Evolutionary conservation across 2,113 vertebrate genomes (phyloP), one percentile per base, ranked within the genome.

Genomic region (Reinhardtius hippoglossoides): DNA sequence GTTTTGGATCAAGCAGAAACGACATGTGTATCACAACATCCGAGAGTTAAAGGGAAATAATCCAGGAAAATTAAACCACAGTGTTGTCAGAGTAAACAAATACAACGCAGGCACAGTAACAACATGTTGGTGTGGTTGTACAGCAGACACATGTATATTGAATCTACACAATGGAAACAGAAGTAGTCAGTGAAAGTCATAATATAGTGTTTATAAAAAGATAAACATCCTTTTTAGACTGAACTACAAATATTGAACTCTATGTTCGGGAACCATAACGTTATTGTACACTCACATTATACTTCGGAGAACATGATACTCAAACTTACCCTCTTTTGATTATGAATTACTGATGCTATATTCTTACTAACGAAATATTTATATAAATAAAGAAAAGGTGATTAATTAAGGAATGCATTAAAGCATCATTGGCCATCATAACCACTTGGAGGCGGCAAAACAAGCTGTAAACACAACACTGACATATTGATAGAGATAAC

Each of bases 1-100:
- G 65, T 69, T 80, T 63, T 44, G 50, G 35, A 81, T 78, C 27
- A 23, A 57, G 63, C 12, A 26, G 79, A 67, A 31, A 58, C 9
- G 3, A 62, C 20, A 2, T 16, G 16, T n/a, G 1, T 37, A 44
- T 62, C 60, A 24, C 44, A 65, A 21, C 70, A 56, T 62, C 18
- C 46, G 24, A 62, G 48, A 78, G 20, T 27, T 65, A 57, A 70
- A 18, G 20, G 59, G 64, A 60, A 46, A 3, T 27, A 23, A 42
- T 65, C 23, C 27, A 54, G 27, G 40, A 56, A 31, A 68, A 37
- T 1, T 31, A 10, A 37, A 31, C n/a, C 31, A 2, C 42, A 4
- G 10, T 5, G 26, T 23, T 75, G 57, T 58, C 55, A 54, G 31
- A 59, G 23, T 52, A 35, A 21, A 57, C 42, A 54, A 54, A 65